phyloP scores from a whole-genome alignment of 2,888 invertebrate species.

The Lampropteryx suffumata region DNA sequence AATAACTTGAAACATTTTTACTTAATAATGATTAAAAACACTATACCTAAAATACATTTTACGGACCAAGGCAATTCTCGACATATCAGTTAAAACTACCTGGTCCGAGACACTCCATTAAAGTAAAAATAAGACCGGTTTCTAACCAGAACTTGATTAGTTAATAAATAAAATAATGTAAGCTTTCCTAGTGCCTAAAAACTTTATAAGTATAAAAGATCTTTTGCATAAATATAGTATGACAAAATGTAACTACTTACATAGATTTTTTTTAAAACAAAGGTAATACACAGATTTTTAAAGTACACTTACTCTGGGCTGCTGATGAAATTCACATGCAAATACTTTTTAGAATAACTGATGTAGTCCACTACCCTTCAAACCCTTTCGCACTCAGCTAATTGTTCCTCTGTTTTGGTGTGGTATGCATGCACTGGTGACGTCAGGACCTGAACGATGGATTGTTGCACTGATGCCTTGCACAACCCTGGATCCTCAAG shows the following conservation, averaged over 20 bases:
- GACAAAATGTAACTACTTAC: no score
- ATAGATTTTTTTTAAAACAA: no score
- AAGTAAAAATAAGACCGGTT: no score
- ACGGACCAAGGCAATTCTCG: constrained; percentile 10
- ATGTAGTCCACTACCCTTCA: constrained; percentile 18
- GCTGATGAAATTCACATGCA: constrained; percentile 3
- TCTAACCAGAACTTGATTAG: no score
- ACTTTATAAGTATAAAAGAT: constrained; percentile 2
- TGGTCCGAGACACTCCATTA: neutral
- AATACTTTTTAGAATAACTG: constrained; percentile 11
- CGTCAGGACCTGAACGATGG: constrained; percentile 80
- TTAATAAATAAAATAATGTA: neutral
- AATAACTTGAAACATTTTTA: constrained; percentile 37
- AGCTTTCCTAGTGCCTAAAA: constrained; percentile 42
- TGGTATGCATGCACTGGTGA: constrained; percentile 76
- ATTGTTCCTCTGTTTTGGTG: constrained; percentile 65
- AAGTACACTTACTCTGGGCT: neutral
- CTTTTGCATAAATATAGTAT: neutral
- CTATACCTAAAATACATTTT: constrained; percentile 7
- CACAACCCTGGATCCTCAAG: constrained; percentile 41
- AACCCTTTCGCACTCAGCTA: constrained; percentile 61
- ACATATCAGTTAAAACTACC: constrained; percentile 11
- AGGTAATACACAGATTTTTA: constrained; percentile 9
- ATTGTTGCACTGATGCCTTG: constrained; percentile 70
- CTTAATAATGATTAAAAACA: constrained; percentile 10